Base-by-base conservation (phyloP, 1,140 invertebrate species). In the Cydia pomonella region DNA sequence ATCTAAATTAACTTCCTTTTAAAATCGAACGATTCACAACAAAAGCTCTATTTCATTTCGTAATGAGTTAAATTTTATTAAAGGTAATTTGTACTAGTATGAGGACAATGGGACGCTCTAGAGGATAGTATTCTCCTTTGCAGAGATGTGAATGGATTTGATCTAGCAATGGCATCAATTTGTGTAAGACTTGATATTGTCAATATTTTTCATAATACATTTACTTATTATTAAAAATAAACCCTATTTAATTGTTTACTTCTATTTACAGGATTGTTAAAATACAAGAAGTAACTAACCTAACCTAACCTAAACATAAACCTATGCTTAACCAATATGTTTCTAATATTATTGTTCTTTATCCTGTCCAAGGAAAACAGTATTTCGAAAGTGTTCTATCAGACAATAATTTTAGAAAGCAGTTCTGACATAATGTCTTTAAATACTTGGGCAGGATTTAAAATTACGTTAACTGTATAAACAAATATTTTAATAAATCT, bases 401-500 rank as follows among this genome's bases (percentile, higher is more conserved):
- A n/a, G 16, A 47, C 44, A 47, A 16, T 47, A 47, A 47, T 16
- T 47, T 13, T 47, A 47, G 16, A 16, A 47, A 47, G 3, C n/a
- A n/a, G 47, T 44, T 16, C 41, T 1, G 13, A 44, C 47, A 44
- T n/a, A 44, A 13, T 44, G 7, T 44, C 41, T 7, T 44, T 10
- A 44, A 44, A 44, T n/a, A n/a, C 41, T 44, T 50, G 47, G 47
- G n/a, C 47, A 50, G 47, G 47, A 18, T 50, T 50, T 50, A 18
- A 47, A 47, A 50, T 18, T 50, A 50, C n/a, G n/a, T 50, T 18
- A 50, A n/a, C 47, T 59, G 10, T 59, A 10, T 59, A 59, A 21
- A 18, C 12, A 59, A 59, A 59, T 59, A 23, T 23, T 21, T 59
- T 59, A 59, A 59, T 69, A 69, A 33, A 18, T 69, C n/a, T 69